Percentiles rank a stretch among this genome's conserved stretches.
phyloP scores from a whole-genome alignment of 2,888 invertebrate species.

The Myopa testacea region DNA sequence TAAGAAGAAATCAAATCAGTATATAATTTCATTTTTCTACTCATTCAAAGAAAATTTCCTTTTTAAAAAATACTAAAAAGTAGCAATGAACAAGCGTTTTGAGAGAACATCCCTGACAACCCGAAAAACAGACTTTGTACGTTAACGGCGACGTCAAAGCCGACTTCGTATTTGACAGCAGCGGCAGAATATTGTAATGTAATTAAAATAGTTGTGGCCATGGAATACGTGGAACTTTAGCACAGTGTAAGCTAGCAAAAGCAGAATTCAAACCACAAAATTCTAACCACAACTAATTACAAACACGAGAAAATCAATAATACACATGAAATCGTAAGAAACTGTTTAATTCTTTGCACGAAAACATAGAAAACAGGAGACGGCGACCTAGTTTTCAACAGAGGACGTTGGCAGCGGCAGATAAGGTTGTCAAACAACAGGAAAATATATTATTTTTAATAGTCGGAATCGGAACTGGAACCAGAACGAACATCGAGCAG shows the following conservation, averaged over 20 bases:
- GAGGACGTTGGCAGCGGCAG: neutral
- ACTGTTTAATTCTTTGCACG: too few relatives aligned
- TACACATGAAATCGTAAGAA: conserved; percentile 26
- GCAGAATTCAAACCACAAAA: conserved; percentile 35
- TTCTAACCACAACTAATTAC: conserved; percentile 36
- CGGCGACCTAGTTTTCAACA: conserved; percentile 32
- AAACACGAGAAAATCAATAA: conserved; percentile 39
- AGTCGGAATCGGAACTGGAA: too few relatives aligned
- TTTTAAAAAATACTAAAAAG: too few relatives aligned
- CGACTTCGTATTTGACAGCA: neutral
- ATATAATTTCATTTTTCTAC: too few relatives aligned
- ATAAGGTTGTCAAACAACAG: too few relatives aligned
- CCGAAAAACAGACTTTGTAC: too few relatives aligned
- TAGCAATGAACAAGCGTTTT: too few relatives aligned
- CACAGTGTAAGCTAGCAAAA: conserved; percentile 42
- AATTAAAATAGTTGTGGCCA: conserved; percentile 10
- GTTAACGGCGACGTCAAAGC: neutral
- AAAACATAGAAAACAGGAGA: neutral
- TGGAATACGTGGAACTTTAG: conserved; percentile 57
- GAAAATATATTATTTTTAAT: too few relatives aligned
- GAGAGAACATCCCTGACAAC: too few relatives aligned
- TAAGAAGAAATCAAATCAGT: too few relatives aligned
- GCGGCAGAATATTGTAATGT: neutral
- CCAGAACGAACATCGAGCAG: too few relatives aligned
- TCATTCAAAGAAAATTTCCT: too few relatives aligned